These are phyloP conservation scores for Sminthurinus aureus DNA, from an alignment of 2,888 invertebrate species.

Conservation along the genomic window DNA sequence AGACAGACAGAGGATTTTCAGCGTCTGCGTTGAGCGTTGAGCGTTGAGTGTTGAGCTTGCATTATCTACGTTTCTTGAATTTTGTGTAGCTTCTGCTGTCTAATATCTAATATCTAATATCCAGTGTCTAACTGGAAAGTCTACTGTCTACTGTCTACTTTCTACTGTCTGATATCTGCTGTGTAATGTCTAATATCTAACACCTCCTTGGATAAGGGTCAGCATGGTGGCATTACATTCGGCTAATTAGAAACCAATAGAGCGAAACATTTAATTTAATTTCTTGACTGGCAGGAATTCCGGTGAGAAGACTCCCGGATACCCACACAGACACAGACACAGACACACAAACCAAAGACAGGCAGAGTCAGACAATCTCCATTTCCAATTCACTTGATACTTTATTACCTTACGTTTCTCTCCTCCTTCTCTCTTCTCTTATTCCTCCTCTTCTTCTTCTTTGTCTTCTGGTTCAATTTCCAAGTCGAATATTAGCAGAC, in stretches of 20 bases:
- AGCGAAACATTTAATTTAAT: slow-evolving; percentile 43
- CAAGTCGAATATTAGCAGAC: too few relatives aligned
- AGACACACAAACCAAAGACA: background rate
- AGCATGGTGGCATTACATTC: slow-evolving; percentile 34
- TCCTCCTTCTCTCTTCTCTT: background rate
- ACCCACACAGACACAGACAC: background rate
- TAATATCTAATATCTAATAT: background rate
- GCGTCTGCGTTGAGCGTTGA: too few relatives aligned
- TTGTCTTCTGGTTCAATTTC: too few relatives aligned
- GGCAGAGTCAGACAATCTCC: background rate
- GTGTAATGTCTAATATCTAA: background rate
- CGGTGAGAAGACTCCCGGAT: slow-evolving; percentile 25
- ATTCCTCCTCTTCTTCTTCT: background rate
- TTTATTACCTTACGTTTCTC: slow-evolving; percentile 9
- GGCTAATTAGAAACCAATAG: slow-evolving; percentile 44
- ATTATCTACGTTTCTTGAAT: too few relatives aligned
- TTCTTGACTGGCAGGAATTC: slow-evolving; percentile 43
- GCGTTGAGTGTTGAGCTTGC: too few relatives aligned
- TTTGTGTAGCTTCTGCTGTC: too few relatives aligned
- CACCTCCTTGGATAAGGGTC: too few relatives aligned
- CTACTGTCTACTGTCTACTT: background rate
- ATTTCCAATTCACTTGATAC: slow-evolving; percentile 16
- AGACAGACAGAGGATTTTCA: too few relatives aligned
- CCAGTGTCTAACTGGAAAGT: background rate
- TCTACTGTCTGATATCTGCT: background rate